Conservation (phyloP, 1,140 invertebrate species). For the Caerostris extrusa region DNA sequence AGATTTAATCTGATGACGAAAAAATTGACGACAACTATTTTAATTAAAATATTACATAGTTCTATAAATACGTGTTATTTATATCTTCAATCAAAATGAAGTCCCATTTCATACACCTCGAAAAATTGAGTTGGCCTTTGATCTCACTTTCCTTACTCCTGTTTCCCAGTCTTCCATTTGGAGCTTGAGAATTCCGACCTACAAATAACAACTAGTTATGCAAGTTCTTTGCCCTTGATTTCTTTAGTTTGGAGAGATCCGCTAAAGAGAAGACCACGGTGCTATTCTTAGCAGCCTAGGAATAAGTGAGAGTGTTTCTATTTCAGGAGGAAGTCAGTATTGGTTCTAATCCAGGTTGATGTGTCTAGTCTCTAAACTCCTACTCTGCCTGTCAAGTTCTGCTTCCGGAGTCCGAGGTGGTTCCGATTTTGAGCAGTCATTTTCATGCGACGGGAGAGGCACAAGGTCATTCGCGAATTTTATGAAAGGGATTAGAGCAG, state of each 20-base stretch:
- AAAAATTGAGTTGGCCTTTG: neutral
- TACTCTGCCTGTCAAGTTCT: conserved; percentile 20
- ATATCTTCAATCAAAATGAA: too few species aligned
- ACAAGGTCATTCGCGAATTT: conserved; percentile 33
- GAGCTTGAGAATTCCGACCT: conserved; percentile 18
- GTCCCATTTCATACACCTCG: neutral
- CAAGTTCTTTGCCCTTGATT: conserved; percentile 71
- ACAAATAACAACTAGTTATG: conserved; percentile 64
- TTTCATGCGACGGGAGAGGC: neutral
- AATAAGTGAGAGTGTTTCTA: conserved; percentile 23
- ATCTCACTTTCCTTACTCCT: neutral
- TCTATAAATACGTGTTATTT: too few species aligned
- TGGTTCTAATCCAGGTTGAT: conserved; percentile 70
- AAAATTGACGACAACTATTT: too few species aligned
- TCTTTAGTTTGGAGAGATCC: neutral
- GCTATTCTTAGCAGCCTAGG: conserved; percentile 25
- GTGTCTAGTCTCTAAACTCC: conserved; percentile 66
- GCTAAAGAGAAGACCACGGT: conserved; percentile 12
- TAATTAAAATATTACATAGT: too few species aligned
- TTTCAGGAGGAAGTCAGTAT: neutral
- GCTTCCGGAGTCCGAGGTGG: conserved; percentile 67
- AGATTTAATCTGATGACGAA: too few species aligned
- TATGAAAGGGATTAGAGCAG: too few species aligned
- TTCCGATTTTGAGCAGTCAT: conserved; percentile 39
- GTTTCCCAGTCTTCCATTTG: conserved; percentile 31